Evolutionary conservation across 2,888 invertebrate species (phyloP), one percentile per base, ranked within the genome.

Genomic region (Drosophila multiciliata): DNA sequence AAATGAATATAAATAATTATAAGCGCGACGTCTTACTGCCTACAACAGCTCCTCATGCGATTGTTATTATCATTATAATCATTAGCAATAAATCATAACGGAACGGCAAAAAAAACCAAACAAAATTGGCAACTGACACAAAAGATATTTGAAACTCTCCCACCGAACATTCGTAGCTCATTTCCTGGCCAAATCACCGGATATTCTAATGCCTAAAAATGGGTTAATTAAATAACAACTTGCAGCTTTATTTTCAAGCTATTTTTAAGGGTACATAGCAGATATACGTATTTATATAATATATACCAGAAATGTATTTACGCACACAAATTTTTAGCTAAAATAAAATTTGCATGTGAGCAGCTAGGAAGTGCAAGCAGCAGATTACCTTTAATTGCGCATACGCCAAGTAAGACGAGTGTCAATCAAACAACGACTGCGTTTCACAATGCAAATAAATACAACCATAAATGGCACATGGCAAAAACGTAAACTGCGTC

Each of bases 331-430:
- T 75, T 63, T 57, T 59, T 52, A 53, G 52, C 61, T 61, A 45
- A 58, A 78, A 80, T 59, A 66, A 17, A 58, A 77, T 80, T 76
- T 72, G 76, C 76, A 76, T 80, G n/a, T 35, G 4, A 20, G 20
- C 20, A 61, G 57, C 61, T 74, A 85, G 85, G 89, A 85, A 85
- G 74, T 87, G 85, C 54, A 40, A 68, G 42, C 61, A 40, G 64
- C 52, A 82, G 68, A 73, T 77, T 85, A 69, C 74, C 79, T 84
- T 78, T 87, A 85, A 86, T 89, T 89, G 83, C 85, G 71, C 80
- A 85, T 84, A 89, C 89, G 87, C 83, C 88, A 82, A 78, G 87
- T 86, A 78, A 54, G 87, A 66, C 73, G 67, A 66, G 65, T 81
- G 87, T 82, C 89, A 85, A 80, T 85, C 84, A 26, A 8, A 38